Base-by-base conservation (phyloP, 2,888 invertebrate genomes). In the Herminia tarsipennalis region DNA sequence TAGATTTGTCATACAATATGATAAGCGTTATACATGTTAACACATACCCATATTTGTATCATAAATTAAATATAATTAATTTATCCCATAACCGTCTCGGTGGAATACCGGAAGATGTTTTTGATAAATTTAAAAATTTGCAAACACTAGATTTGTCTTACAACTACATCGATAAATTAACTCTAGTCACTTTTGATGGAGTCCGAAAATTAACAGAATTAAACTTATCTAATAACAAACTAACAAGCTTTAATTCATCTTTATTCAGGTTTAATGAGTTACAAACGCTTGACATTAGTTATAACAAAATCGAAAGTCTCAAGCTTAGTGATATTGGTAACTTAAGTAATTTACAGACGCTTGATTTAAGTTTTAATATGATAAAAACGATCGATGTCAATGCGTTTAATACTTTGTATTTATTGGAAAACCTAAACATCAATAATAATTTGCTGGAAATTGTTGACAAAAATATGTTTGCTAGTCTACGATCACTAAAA, bases 1-100 rank as follows among this genome's bases (percentile, higher is more conserved):
- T 87, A 17, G 76, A 87, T 63, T 66, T 79, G 4, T 88, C 88
- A 0, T 53, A 78, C 39, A 88, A 87, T 42, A 57, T 22, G 2
- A 83, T 88, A 6, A 62, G 30, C 21, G 42, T 56, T 18, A 71
- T 85, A 8, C 36, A 47, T 34, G 42, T 67, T 0, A 30, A 59
- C 2, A 20, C 50, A 9, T 20, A 44, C 1, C 36, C 62, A 10
- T 32, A 58, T 18, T 21, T 40, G 1, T 84, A 63, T 33, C 59
- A 9, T 9, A 59, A 46, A 0, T 41, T 87, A 9, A 61, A 47
- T 17, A 68, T 42, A 16, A 51, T 87, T 5, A 73, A 83, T 40
- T 49, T 87, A 10, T 79, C 86, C 0, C 58, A 81, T 39, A 87
- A 87, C 51, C 56, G 73, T 36, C 41, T 88, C 1, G 56, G 64